These are phyloP conservation scores for Cassiopea andromeda DNA, from an alignment of 30 jellyfish, hydroid and myxozoan species.

Conservation along the genomic window DNA sequence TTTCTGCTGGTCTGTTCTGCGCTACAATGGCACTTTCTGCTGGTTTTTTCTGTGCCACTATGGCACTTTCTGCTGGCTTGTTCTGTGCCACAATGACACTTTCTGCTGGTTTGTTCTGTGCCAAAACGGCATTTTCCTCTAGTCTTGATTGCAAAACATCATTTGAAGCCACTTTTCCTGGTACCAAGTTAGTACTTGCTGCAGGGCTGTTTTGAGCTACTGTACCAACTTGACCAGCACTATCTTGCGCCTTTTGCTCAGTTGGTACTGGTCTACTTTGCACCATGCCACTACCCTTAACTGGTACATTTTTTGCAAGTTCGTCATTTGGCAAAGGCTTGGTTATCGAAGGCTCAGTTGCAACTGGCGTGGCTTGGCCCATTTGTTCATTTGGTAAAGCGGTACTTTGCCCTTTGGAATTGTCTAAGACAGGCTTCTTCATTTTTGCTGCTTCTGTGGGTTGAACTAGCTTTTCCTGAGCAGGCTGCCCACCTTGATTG, in stretches of 20 bases:
- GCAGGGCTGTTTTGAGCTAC: not conserved
- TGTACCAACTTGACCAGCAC: not conserved
- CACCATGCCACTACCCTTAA: not conserved
- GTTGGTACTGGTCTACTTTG: not conserved
- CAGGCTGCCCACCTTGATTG: not conserved
- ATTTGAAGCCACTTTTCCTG: too few relatives aligned
- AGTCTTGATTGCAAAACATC: too few relatives aligned
- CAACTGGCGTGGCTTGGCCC: not conserved
- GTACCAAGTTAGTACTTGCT: constrained; percentile 35
- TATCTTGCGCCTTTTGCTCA: not conserved
- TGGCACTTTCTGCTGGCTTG: too few relatives aligned
- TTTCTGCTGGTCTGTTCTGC: too few relatives aligned
- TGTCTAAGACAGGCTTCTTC: not conserved
- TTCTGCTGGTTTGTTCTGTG: too few relatives aligned
- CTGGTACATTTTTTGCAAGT: constrained; percentile 15
- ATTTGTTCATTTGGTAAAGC: not conserved
- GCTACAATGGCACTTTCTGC: too few relatives aligned
- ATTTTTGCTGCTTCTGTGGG: not conserved
- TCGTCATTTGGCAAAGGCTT: constrained; percentile 26
- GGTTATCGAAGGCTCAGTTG: not conserved
- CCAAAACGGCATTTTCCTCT: too few relatives aligned
- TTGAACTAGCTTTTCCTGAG: not conserved
- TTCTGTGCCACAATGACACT: too few relatives aligned
- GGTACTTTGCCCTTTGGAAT: not conserved
- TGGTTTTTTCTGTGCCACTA: too few relatives aligned